Conservation (phyloP, 2,888 invertebrate genomes). For the Drosophila algonquin region DNA sequence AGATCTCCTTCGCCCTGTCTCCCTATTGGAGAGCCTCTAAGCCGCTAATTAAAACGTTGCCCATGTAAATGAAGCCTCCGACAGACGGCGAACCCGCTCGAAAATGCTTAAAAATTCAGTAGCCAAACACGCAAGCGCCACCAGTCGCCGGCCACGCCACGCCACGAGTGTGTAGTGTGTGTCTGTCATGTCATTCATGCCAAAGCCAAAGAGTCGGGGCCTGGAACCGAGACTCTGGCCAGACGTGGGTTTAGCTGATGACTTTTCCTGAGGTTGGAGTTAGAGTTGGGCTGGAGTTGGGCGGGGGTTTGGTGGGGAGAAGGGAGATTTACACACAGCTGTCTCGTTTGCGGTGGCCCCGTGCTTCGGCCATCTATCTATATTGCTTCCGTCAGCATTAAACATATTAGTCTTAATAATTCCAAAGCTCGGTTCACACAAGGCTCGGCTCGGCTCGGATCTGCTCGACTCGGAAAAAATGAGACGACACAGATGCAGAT, state of each 20-base stretch:
- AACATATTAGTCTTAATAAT: conserved; percentile 71
- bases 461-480: conserved; percentile 12
- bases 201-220: conserved; percentile 1
- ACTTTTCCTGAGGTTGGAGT: conserved; percentile 5
- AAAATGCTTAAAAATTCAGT: conserved; percentile 53
- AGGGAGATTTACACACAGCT: not conserved
- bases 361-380: conserved; percentile 61
- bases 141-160: not conserved
- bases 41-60: conserved; percentile 73
- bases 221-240: conserved; percentile 20
- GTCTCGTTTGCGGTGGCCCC: conserved; percentile 41
- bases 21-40: conserved; percentile 33
- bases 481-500: conserved; percentile 34
- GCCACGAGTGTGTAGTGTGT: conserved; percentile 8
- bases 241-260: conserved; percentile 20
- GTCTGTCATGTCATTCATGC: conserved; percentile 52
- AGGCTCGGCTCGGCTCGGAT: conserved; percentile 17
- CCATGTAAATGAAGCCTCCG: conserved; percentile 57
- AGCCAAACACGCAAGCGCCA: conserved; percentile 61
- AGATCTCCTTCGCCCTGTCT: conserved; percentile 13
- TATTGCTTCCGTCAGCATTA: conserved; percentile 75
- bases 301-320: not conserved
- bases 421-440: conserved; percentile 59
- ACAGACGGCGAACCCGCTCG: conserved; percentile 43
- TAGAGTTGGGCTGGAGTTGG: conserved; percentile 7